Conservation (phyloP, 2,113 vertebrate species). For the Trogon surrucura region DNA sequence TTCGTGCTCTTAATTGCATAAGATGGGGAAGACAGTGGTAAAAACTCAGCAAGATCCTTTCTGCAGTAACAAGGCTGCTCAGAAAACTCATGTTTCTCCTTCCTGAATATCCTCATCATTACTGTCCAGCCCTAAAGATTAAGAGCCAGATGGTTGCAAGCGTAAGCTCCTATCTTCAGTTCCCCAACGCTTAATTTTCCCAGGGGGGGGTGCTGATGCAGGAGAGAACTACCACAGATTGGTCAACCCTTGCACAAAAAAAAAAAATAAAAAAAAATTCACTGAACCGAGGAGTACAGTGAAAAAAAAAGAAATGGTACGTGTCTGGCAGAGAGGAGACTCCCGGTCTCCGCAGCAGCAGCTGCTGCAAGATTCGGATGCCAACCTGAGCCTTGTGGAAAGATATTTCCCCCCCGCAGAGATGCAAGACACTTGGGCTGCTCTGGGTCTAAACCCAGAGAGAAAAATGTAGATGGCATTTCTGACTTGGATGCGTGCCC, state of each 20-base stretch:
- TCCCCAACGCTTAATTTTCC: background rate
- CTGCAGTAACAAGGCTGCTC: background rate
- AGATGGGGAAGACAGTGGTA: background rate
- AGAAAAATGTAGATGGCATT: background rate
- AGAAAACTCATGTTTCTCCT: background rate
- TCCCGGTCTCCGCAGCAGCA: background rate
- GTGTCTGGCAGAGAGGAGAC: background rate
- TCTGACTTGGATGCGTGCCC: background rate
- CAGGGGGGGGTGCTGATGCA: background rate
- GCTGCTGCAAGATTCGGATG: background rate
- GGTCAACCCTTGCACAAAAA: background rate
- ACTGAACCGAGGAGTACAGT: background rate
- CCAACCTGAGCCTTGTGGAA: background rate
- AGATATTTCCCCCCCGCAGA: background rate
- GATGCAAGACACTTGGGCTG: background rate
- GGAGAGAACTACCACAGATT: background rate
- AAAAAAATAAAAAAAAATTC: background rate
- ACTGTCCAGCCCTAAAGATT: background rate
- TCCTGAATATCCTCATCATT: background rate
- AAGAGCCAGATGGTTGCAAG: background rate
- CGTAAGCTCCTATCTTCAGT: background rate
- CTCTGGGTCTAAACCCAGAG: background rate
- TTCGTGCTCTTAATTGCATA: background rate
- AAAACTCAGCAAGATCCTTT: background rate
- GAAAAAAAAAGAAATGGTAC: background rate